Base-by-base conservation (phyloP, 2,888 invertebrate species). In the Buathra laborator region DNA sequence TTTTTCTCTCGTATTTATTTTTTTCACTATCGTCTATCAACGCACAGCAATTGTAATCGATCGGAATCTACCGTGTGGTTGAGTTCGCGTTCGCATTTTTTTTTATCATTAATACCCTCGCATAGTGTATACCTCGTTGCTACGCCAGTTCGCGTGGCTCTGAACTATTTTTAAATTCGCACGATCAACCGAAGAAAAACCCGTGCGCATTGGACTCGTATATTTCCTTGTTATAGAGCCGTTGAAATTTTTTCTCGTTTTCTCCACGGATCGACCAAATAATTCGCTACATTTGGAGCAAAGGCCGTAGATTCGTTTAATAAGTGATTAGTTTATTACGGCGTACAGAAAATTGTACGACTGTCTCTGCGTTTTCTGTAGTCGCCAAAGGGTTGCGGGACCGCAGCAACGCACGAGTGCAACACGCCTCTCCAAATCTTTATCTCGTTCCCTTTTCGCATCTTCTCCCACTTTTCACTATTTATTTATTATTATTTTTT, bases 391-490 rank as follows among this genome's bases (percentile, higher is more conserved):
- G 24, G 10, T 24, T 24, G 7, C 56, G 19, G 24, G 56, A 16
- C 59, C 29, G 29, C 14, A 6, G 59, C 19, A 71, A 43, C 53
- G 37, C 71, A 71, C 16, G 19, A 46, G n/a, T n/a, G 68, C 48
- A 29, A 56, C 32, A 71, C 53, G 53, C 24, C 71, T 53, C 70
- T 2, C 32, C 43, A 75, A 51, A 16, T 70, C 79, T 56, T 74
- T 48, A 75, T 64, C 72, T 72, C 62, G 10, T 74, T 67, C 48
- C 46, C 68, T 24, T 56, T 16, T 56, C 24, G 3, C 37, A 6
- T 51, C n/a, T 32, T 56, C 67, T 68, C 43, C 59, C 44, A 29
- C 53, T 72, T 37, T 72, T 74, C 53, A 43, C 68, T 67, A 72
- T 71, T 48, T 48, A n/a, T 44, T 37, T 32, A 37, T 67, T 32